These are phyloP conservation scores for Brachionus angularis DNA, from an alignment of 1,140 invertebrate genomes.

Conservation along the genomic window DNA sequence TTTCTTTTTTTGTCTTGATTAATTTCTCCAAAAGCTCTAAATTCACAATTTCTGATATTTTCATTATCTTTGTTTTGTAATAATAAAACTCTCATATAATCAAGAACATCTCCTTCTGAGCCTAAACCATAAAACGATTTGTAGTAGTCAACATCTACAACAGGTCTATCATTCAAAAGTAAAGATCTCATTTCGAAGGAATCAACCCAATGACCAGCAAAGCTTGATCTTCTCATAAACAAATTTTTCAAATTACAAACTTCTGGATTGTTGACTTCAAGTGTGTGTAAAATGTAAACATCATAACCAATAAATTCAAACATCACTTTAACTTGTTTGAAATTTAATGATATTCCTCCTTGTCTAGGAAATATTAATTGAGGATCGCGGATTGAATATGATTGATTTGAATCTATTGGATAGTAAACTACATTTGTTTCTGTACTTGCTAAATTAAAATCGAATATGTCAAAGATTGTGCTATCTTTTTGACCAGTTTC, in stretches of 20 bases:
- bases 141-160: constrained; percentile 35
- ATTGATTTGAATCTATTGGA: background rate
- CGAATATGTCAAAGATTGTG: background rate
- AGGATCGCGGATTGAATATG: background rate
- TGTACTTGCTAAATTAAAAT: background rate
- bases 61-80: constrained; percentile 3
- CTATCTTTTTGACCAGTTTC: background rate
- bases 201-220: background rate
- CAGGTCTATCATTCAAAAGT: background rate
- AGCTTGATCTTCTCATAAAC: background rate
- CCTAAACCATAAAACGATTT: background rate
- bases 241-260: background rate
- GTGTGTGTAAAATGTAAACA: constrained; percentile 2
- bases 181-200: background rate
- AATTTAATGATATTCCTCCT: background rate
- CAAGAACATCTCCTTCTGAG: background rate
- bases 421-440: background rate
- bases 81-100: background rate
- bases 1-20: no score
- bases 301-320: background rate
- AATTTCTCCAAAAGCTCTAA: constrained; percentile 18
- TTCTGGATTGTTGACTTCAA: constrained; percentile 28
- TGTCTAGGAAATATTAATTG: constrained; percentile 4
- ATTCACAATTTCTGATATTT: constrained; percentile 17
- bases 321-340: background rate